Evolutionary conservation across 2,797 vertebrate genomes (phyloP), one percentile per base, ranked within the genome.

Genomic region (Picus viridis): DNA sequence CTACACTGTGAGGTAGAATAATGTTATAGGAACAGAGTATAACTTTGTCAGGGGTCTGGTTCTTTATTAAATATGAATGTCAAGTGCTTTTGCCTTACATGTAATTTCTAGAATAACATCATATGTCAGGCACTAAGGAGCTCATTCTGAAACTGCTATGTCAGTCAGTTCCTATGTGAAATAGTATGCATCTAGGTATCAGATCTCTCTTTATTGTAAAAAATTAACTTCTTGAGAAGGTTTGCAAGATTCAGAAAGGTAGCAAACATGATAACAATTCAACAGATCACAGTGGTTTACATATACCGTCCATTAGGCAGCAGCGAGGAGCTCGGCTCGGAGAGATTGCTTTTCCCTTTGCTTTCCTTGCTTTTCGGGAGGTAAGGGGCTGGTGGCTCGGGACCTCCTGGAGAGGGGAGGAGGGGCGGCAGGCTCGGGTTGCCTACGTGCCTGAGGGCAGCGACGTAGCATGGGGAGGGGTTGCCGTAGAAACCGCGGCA

Each of bases 221-320:
- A 43, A 83, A 39, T 26, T 16, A 83, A 75, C 6, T 53, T 30
- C 36, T 6, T 11, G 32, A 30, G 29, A 70, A 74, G 12, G 30
- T 3, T 63, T 72, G 34, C 18, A 56, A 82, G 39, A 51, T 45
- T 5, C 8, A 71, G 13, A 45, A 86, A 86, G 13, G 10, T 39
- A 63, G 20, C 3, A 78, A 88, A 88, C 88, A 81, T n/a, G 0
- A 19, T n/a, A 36, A 30, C 6, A 22, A 34, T 19, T 5, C 13
- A 83, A 34, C n/a, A 83, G 79, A 59, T 3, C 43, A 43, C 16
- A 58, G 7, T 7, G 5, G 11, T 69, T 83, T 84, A 36, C 11
- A 51, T 0, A 0, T 34, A 0, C 23, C 17, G 68, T 68, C 51
- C 47, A 7, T 54, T 45, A n/a, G n/a, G n/a, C n/a, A n/a, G n/a